phyloP scores from a whole-genome alignment of 2,113 vertebrate species.

The Protobothrops mucrosquamatus region DNA sequence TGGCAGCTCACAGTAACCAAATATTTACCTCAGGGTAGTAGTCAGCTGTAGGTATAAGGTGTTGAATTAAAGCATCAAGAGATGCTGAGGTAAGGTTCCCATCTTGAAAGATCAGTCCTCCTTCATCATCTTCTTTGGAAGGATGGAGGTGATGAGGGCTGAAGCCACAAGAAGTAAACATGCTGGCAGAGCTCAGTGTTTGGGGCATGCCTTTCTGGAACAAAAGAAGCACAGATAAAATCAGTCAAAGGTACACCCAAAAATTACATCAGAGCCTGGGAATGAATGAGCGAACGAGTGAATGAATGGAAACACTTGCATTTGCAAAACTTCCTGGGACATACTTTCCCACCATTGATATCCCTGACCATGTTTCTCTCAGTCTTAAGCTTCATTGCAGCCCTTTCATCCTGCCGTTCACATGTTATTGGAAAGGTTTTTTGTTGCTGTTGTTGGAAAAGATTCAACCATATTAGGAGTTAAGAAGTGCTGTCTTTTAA shows the following conservation, averaged over 20 bases:
- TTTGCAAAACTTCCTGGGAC: background rate
- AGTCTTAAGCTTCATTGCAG: background rate
- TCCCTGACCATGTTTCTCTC: background rate
- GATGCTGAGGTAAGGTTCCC: conserved; percentile 87
- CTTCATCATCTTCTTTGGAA: conserved; percentile 74
- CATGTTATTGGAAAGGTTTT: background rate
- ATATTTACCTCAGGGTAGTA: conserved; percentile 87
- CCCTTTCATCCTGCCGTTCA: background rate
- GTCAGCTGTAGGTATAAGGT: conserved; percentile 87
- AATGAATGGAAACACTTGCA: background rate
- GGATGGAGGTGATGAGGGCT: conserved; percentile 80
- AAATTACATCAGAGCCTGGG: background rate
- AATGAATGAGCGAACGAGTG: rapidly evolving
- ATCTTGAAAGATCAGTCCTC: conserved; percentile 76
- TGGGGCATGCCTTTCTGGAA: conserved; percentile 85
- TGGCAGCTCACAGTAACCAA: conserved; percentile 37
- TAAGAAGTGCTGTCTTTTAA: background rate
- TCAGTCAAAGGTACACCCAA: background rate
- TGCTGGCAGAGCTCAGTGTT: conserved; percentile 80
- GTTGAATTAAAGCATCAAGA: conserved; percentile 88
- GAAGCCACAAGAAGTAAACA: conserved; percentile 86
- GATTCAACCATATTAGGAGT: background rate
- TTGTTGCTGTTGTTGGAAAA: background rate
- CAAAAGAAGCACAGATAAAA: conserved; percentile 20
- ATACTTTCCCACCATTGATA: background rate